These are phyloP conservation scores for Notechis scutatus DNA, from an alignment of 2,113 vertebrate species.

Conservation along the genomic window DNA sequence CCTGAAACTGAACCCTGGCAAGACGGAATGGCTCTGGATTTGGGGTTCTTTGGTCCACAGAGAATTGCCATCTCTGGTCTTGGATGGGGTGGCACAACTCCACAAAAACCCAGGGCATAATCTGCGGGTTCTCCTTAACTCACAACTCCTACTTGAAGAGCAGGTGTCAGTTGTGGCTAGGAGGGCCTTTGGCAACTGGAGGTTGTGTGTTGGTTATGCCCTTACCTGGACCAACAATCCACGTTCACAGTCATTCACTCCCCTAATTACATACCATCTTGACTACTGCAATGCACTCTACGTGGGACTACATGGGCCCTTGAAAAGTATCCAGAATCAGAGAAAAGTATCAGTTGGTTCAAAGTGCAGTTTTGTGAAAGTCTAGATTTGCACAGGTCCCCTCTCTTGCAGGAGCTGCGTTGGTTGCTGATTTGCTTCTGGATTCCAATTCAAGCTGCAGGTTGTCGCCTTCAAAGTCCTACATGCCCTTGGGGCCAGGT, in stretches of 20 bases:
- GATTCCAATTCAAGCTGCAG: background rate
- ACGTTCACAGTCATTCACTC: background rate
- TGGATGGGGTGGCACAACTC: background rate
- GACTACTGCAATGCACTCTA: background rate
- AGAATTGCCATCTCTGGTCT: background rate
- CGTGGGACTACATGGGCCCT: background rate
- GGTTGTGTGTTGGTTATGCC: too few species aligned
- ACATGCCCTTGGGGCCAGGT: background rate
- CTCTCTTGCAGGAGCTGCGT: background rate
- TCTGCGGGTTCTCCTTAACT: background rate
- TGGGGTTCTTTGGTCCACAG: background rate
- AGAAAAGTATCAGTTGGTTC: background rate
- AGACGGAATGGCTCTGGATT: background rate
- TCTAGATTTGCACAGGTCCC: too few species aligned
- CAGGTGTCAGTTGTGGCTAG: background rate
- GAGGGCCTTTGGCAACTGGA: too few species aligned
- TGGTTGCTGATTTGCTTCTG: background rate
- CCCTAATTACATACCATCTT: background rate
- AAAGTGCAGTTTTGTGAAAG: background rate
- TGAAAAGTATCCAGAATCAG: too few species aligned
- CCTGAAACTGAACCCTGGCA: too few species aligned
- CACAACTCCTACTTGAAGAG: background rate
- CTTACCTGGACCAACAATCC: background rate
- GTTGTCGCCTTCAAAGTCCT: background rate
- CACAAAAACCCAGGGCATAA: background rate